These are phyloP conservation scores for Pampusana beccarii DNA, from an alignment of 2,113 vertebrate genomes.

Conservation along the genomic window DNA sequence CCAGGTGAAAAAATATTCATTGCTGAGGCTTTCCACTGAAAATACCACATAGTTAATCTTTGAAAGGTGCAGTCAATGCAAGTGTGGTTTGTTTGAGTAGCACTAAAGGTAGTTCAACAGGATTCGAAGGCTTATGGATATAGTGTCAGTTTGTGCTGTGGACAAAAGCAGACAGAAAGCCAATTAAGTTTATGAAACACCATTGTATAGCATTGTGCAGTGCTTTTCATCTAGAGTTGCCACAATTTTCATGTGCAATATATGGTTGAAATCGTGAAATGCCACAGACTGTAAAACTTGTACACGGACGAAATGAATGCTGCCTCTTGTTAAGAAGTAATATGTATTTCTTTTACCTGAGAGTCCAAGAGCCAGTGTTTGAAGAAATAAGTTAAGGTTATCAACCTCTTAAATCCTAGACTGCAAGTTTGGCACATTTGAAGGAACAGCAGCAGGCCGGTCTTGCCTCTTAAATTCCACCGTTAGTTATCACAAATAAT, in stretches of 20 bases:
- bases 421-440: not conserved
- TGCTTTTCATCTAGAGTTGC: not conserved
- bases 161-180: not conserved
- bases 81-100: not conserved
- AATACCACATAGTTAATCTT: not conserved
- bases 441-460: not conserved
- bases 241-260: not conserved
- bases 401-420: not conserved
- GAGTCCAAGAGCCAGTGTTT: not conserved
- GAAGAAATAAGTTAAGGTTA: not conserved
- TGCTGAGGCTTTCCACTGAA: not conserved
- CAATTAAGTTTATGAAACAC: not conserved
- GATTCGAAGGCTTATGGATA: not conserved
- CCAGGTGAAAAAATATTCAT: not conserved
- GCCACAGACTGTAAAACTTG: not conserved
- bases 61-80: not conserved
- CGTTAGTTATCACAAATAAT: not conserved
- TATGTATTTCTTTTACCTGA: not conserved
- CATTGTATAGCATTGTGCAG: not conserved
- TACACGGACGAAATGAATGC: not conserved
- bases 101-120: not conserved
- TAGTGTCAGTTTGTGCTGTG: not conserved
- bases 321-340: not conserved
- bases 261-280: not conserved
- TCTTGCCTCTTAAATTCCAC: not conserved